Percentiles rank a stretch among this genome's conserved stretches.
phyloP scores from a whole-genome alignment of 2,113 vertebrate species.

The Gopherus evgoodei region DNA sequence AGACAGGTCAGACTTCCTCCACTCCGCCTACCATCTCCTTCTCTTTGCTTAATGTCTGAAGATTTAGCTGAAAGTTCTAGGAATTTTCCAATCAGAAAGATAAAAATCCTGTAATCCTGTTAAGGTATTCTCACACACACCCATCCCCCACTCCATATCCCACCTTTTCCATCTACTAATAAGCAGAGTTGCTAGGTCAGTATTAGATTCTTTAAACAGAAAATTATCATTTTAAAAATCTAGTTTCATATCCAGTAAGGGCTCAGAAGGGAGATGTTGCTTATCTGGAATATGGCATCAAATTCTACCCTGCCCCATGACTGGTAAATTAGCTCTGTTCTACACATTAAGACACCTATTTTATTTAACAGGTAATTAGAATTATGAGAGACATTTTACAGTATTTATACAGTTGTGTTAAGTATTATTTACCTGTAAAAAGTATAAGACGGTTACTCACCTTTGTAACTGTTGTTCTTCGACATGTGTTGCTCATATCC shows the following conservation, averaged over 20 bases:
- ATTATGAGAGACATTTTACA: neutral
- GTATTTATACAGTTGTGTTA: neutral
- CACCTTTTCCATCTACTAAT: neutral
- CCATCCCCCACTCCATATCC: neutral
- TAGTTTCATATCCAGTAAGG: neutral
- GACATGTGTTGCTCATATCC: too few relatives aligned
- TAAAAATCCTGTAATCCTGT: accelerated
- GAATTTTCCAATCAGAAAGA: neutral
- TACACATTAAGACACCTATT: neutral
- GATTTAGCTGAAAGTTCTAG: neutral
- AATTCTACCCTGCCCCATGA: neutral
- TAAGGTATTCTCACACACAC: neutral
- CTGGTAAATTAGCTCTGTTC: neutral
- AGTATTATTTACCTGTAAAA: neutral
- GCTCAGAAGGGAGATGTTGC: neutral
- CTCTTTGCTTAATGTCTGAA: neutral
- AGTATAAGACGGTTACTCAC: too few relatives aligned
- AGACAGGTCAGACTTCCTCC: neutral
- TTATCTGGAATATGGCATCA: neutral
- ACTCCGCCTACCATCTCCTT: neutral
- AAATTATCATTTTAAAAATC: neutral
- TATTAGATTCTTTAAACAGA: neutral
- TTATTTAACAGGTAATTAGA: neutral
- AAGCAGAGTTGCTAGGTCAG: neutral
- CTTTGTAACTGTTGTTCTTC: too few relatives aligned